A percentile compares a stretch with the other conserved stretches of the same genome.
Conservation (phyloP, 2,113 vertebrate species). For the Isichthys henryi region DNA sequence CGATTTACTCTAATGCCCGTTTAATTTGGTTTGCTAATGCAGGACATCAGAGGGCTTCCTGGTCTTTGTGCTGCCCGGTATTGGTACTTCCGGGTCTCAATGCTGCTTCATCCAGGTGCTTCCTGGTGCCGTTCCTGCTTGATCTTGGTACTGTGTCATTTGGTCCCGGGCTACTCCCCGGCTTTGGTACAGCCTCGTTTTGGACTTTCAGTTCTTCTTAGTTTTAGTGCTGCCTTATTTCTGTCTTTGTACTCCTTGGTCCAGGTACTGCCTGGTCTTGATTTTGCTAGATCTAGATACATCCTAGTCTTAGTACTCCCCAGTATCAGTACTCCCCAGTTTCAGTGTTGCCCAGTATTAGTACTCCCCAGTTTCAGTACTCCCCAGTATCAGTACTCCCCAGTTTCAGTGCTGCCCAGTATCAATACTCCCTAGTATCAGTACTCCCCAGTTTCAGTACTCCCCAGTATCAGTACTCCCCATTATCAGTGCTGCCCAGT, state of each 20-base stretch:
- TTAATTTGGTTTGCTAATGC: conserved; percentile 24
- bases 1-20: conserved; percentile 27
- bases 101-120: not conserved
- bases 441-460: not conserved
- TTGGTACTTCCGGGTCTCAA: not conserved
- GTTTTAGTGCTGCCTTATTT: not conserved
- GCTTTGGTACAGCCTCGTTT: not conserved
- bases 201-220: not conserved
- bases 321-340: not conserved
- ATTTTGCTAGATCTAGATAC: not conserved
- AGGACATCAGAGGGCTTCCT: conserved; percentile 12
- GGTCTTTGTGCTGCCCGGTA: not conserved
- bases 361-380: not conserved
- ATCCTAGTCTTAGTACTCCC: not conserved
- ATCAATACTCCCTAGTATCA: not conserved
- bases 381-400: not conserved
- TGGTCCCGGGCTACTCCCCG: not conserved
- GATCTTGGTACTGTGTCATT: not conserved
- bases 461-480: not conserved
- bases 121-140: not conserved
- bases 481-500: not conserved
- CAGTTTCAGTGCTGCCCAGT: not conserved
- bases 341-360: conserved; percentile 51
- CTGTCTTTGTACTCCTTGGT: not conserved
- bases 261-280: too few relatives aligned